phyloP scores from a whole-genome alignment of 2,797 vertebrate species.

The Sphenodon punctatus region DNA sequence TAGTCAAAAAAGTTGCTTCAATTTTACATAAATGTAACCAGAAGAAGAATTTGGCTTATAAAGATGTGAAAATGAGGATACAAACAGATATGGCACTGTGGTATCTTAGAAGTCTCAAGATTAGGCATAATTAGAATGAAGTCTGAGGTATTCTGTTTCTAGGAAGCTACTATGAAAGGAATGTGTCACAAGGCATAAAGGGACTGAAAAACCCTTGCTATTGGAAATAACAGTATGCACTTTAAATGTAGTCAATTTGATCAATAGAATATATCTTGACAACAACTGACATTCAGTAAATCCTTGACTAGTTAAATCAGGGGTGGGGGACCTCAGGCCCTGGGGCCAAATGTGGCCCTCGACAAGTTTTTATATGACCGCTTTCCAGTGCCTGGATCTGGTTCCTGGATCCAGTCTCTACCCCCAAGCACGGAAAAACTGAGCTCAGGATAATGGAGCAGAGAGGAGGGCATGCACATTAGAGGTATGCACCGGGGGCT shows the following conservation, averaged over 20 bases:
- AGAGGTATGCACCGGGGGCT: too few relatives aligned
- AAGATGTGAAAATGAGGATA: background rate
- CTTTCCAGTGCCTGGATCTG: too few relatives aligned
- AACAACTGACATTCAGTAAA: too few relatives aligned
- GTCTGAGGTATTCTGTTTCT: background rate
- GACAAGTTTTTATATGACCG: too few relatives aligned
- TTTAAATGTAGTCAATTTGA: background rate
- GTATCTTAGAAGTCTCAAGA: background rate
- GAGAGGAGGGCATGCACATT: too few relatives aligned
- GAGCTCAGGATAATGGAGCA: too few relatives aligned
- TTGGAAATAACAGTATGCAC: background rate
- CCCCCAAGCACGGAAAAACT: too few relatives aligned
- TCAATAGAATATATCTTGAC: background rate
- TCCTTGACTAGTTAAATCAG: too few relatives aligned
- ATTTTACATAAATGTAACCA: background rate
- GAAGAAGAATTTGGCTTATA: background rate
- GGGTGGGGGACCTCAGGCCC: too few relatives aligned
- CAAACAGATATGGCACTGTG: background rate
- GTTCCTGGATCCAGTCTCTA: too few relatives aligned
- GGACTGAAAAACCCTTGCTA: background rate
- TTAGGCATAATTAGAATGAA: background rate
- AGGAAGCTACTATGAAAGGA: fast-evolving
- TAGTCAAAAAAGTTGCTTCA: too few relatives aligned
- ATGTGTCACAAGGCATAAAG: background rate
- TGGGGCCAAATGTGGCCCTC: too few relatives aligned